Conservation (phyloP, 2,797 vertebrate species). For the Betta splendens region DNA sequence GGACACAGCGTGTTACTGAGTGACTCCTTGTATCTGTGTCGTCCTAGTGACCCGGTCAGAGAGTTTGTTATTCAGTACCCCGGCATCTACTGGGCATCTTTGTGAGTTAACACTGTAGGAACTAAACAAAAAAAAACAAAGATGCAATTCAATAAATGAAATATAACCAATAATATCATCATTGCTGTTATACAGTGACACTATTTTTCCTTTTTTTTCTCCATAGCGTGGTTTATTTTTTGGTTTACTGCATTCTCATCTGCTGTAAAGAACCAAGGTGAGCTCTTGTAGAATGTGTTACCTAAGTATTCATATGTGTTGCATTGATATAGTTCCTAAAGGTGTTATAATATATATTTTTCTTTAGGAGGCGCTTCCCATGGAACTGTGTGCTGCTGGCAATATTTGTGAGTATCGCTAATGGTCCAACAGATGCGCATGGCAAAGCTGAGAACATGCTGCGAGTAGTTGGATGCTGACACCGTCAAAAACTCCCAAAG, state of each 20-base stretch:
- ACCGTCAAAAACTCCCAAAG: neutral
- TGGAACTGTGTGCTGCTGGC: constrained; percentile 90
- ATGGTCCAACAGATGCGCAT: neutral
- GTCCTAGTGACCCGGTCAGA: constrained; percentile 81
- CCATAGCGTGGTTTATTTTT: constrained; percentile 87
- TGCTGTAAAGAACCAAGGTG: constrained; percentile 94
- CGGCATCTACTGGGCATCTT: constrained; percentile 88
- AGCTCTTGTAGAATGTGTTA: constrained; percentile 47
- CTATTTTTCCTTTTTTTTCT: too few relatives aligned
- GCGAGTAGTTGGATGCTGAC: neutral
- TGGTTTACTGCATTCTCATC: constrained; percentile 86
- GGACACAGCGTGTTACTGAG: neutral
- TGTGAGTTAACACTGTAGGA: constrained; percentile 82
- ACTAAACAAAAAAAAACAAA: neutral
- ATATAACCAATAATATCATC: neutral
- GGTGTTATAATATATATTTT: constrained; percentile 12
- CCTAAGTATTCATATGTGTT: constrained; percentile 9
- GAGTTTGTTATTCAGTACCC: constrained; percentile 82
- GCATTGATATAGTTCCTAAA: neutral
- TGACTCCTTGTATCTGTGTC: constrained; percentile 36
- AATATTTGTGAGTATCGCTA: constrained; percentile 87
- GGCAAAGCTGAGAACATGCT: neutral
- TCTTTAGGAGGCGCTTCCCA: constrained; percentile 90
- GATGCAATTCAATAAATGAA: neutral
- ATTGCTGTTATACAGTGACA: neutral